Conservation (phyloP, 1,140 invertebrate genomes). For the Halesus radiatus region DNA sequence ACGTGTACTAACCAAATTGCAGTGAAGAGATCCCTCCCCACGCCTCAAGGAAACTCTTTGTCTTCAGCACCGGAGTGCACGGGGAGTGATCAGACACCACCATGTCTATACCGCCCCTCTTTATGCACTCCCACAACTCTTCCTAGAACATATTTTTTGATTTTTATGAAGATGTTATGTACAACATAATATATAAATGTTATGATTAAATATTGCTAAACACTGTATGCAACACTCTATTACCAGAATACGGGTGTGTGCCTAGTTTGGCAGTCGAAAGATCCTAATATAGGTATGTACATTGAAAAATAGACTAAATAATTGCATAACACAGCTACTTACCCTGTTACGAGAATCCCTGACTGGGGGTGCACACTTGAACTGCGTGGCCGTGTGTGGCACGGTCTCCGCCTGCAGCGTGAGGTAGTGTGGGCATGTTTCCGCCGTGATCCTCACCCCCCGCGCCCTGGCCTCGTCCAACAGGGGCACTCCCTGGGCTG, state of each 20-base stretch:
- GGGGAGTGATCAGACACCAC: conserved; percentile 84
- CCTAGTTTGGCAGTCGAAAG: too few relatives aligned
- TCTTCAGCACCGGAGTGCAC: conserved; percentile 76
- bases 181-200: too few relatives aligned
- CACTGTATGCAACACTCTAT: too few relatives aligned
- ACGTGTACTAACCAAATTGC: conserved; percentile 74
- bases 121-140: conserved; percentile 74
- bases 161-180: too few relatives aligned
- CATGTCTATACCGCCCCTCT: conserved; percentile 73
- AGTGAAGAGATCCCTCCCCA: conserved; percentile 83
- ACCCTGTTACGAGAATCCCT: conserved; percentile 74
- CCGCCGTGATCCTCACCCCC: conserved; percentile 73
- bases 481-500: conserved; percentile 71
- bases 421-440: conserved; percentile 84
- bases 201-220: too few relatives aligned
- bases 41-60: conserved; percentile 76
- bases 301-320: too few relatives aligned
- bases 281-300: too few relatives aligned
- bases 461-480: conserved; percentile 64
- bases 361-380: conserved; percentile 82
- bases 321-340: neutral
- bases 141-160: conserved; percentile 70
- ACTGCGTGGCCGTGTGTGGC: conserved; percentile 74
- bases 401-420: conserved; percentile 75
- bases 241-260: too few relatives aligned